Percentiles rank a stretch among this genome's conserved stretches.
These are phyloP conservation scores for Atethmia centrago DNA, from an alignment of 2,888 invertebrate species.

Conservation along the genomic window DNA sequence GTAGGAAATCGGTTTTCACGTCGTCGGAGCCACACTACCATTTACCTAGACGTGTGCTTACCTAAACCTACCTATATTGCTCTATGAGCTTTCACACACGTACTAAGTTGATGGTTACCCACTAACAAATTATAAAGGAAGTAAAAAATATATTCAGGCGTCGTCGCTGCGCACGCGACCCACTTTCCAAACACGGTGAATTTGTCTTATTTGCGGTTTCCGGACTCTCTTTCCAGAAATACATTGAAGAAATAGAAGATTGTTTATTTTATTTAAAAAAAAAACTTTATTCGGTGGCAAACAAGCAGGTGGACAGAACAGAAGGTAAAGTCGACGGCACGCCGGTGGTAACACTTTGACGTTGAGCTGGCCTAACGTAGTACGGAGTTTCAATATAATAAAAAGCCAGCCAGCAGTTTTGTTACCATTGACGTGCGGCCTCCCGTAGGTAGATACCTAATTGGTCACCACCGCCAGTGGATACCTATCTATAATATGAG, in stretches of 20 bases:
- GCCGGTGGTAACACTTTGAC: too few relatives aligned
- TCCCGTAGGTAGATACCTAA: too few relatives aligned
- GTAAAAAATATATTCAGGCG: constrained; percentile 45
- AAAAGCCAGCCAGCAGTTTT: too few relatives aligned
- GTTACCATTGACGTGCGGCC: too few relatives aligned
- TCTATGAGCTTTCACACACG: constrained; percentile 50
- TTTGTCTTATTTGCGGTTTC: constrained; percentile 58
- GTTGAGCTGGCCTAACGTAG: too few relatives aligned
- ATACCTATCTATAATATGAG: too few relatives aligned
- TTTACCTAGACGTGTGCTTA: neutral
- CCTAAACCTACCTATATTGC: neutral
- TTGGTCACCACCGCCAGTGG: too few relatives aligned
- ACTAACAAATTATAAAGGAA: constrained; percentile 46
- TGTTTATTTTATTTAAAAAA: too few relatives aligned
- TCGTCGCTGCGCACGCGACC: constrained; percentile 51
- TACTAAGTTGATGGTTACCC: constrained; percentile 34
- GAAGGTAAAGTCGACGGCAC: too few relatives aligned
- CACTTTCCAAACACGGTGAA: constrained; percentile 51
- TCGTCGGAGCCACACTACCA: neutral
- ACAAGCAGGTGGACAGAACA: too few relatives aligned
- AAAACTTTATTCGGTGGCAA: too few relatives aligned
- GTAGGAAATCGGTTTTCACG: constrained; percentile 11
- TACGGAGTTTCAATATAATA: too few relatives aligned
- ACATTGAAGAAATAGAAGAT: constrained; percentile 12
- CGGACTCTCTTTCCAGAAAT: constrained; percentile 50